A percentile compares a stretch with the other conserved stretches of the same genome.
Conservation (phyloP, 2,797 vertebrate genomes). For the Peromyscus aztecus region DNA sequence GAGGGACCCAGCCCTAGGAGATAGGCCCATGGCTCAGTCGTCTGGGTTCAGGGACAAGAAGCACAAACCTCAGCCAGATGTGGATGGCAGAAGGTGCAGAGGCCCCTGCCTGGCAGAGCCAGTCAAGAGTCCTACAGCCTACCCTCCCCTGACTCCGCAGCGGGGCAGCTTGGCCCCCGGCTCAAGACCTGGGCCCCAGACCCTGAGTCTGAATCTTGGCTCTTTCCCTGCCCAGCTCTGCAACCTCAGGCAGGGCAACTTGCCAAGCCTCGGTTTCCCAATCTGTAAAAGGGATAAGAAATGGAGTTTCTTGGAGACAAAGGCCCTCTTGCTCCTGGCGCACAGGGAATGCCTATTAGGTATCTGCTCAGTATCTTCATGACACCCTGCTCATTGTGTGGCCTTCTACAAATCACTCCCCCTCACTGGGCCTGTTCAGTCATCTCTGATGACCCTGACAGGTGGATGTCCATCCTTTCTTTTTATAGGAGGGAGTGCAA, state of each 20-base stretch:
- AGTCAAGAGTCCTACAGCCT: neutral
- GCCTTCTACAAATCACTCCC: neutral
- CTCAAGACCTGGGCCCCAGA: no score
- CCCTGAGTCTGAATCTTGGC: no score
- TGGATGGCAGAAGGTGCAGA: neutral
- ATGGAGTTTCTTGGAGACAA: no score
- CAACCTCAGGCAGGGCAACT: neutral
- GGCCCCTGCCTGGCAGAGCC: neutral
- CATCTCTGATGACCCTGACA: neutral
- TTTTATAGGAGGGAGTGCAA: neutral
- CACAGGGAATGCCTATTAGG: neutral
- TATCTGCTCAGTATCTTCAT: neutral
- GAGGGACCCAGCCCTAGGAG: neutral
- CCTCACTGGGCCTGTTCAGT: neutral
- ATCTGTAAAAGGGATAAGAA: neutral
- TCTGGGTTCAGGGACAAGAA: neutral
- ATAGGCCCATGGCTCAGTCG: neutral
- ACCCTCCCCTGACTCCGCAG: neutral
- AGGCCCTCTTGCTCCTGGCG: neutral
- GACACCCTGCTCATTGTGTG: neutral
- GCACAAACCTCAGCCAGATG: neutral
- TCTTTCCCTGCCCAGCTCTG: neutral
- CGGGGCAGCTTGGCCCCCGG: neutral
- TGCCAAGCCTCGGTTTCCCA: neutral
- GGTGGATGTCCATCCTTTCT: neutral